A percentile compares a stretch with the other conserved stretches of the same genome.
These are phyloP conservation scores for Pinna nobilis DNA, from an alignment of 1,140 invertebrate species.

Conservation along the genomic window DNA sequence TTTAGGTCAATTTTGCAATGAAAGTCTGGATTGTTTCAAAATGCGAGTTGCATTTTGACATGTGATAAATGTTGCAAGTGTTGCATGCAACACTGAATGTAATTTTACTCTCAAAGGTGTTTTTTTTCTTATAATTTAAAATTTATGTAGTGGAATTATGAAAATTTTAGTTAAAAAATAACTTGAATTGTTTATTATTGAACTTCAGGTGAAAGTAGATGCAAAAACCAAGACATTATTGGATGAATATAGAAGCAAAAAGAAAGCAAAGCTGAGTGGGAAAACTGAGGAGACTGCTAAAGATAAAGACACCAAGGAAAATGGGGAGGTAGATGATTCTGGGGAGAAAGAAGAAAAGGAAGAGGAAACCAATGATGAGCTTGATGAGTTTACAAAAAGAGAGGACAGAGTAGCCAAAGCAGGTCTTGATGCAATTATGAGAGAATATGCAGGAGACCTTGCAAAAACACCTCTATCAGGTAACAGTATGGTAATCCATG, in stretches of 20 bases:
- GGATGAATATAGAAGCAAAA: slow-evolving; percentile 86
- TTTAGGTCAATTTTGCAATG: no score
- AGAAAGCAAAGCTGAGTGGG: slow-evolving; percentile 55
- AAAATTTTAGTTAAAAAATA: neutral
- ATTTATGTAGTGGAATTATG: no score
- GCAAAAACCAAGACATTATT: slow-evolving; percentile 96
- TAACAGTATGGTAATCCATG: neutral
- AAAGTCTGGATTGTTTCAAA: no score
- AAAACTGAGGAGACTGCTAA: slow-evolving; percentile 52
- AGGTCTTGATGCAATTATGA: slow-evolving; percentile 86
- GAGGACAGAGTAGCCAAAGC: slow-evolving; percentile 79
- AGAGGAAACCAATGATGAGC: slow-evolving; percentile 54
- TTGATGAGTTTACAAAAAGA: slow-evolving; percentile 67
- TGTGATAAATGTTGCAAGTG: no score
- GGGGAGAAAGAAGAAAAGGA: slow-evolving; percentile 66
- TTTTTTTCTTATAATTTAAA: no score
- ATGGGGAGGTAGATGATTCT: slow-evolving; percentile 58
- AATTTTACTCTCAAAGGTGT: no score
- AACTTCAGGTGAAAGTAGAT: slow-evolving; percentile 88
- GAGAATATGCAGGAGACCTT: slow-evolving; percentile 86
- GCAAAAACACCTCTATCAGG: slow-evolving; percentile 48
- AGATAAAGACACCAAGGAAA: slow-evolving; percentile 57
- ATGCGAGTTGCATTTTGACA: no score
- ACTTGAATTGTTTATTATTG: neutral
- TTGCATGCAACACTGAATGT: no score